Percentiles rank a stretch among this genome's conserved stretches.
Conservation (phyloP, 1,140 invertebrate genomes). For the Brachionus angularis region DNA sequence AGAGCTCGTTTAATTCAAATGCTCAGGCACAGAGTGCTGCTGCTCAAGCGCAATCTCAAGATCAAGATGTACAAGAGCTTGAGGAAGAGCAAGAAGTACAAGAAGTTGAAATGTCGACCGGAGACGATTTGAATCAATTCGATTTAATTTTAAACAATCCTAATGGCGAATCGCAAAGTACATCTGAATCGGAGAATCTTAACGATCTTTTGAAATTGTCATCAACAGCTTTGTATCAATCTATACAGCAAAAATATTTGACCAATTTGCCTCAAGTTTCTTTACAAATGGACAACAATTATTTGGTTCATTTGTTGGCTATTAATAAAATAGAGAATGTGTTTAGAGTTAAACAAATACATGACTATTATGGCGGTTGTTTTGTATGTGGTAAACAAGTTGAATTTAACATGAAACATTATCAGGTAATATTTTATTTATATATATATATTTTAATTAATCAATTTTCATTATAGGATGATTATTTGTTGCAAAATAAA, state of each 20-base stretch:
- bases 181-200: background rate
- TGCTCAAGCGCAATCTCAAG: background rate
- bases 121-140: background rate
- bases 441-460: too few species aligned
- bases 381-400: slow-evolving; percentile 40
- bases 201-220: slow-evolving; percentile 11
- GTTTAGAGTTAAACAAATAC: slow-evolving; percentile 41
- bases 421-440: too few species aligned
- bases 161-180: background rate
- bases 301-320: slow-evolving; percentile 22
- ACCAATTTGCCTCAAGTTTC: slow-evolving; percentile 6
- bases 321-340: slow-evolving; percentile 44
- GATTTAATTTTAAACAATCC: too few species aligned
- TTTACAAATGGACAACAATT: slow-evolving; percentile 2
- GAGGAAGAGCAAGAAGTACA: slow-evolving; percentile 40
- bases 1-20: too few species aligned
- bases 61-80: slow-evolving; percentile 26
- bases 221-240: slow-evolving; percentile 23
- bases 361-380: slow-evolving; percentile 31
- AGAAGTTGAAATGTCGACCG: slow-evolving; percentile 36
- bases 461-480: too few species aligned
- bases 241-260: slow-evolving; percentile 23
- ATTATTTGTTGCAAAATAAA: too few species aligned
- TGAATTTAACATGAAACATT: slow-evolving; percentile 43
- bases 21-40: background rate